These are phyloP conservation scores for Spilarctia lutea DNA, from an alignment of 2,888 invertebrate species.

Conservation along the genomic window DNA sequence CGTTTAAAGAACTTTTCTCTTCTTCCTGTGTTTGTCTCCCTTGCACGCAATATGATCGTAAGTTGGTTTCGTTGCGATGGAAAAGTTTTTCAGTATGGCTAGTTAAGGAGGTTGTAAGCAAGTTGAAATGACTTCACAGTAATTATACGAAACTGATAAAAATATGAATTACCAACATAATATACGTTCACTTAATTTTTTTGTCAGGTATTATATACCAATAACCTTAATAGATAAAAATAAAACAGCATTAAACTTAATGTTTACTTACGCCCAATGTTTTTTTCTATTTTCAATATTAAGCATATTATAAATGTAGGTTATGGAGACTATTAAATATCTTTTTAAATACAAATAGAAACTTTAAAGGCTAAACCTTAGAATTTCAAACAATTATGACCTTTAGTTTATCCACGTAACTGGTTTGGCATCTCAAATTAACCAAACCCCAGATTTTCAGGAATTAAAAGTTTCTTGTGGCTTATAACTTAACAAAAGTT, in stretches of 20 bases:
- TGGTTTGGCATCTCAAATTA: too few species aligned
- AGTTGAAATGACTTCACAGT: not conserved
- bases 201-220: too few species aligned
- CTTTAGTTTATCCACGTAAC: too few species aligned
- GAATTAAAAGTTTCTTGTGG: not conserved
- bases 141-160: too few species aligned
- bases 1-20: slow-evolving; percentile 59
- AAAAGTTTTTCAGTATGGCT: slow-evolving; percentile 71
- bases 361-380: too few species aligned
- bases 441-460: not conserved
- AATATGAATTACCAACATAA: not conserved
- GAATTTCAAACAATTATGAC: too few species aligned
- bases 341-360: too few species aligned
- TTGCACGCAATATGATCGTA: slow-evolving; percentile 56
- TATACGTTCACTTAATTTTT: not conserved
- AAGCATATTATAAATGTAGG: not conserved
- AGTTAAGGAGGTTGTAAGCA: slow-evolving; percentile 55
- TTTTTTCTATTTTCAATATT: too few species aligned
- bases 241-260: too few species aligned
- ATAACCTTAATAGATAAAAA: too few species aligned
- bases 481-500: not conserved
- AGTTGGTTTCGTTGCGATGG: slow-evolving; percentile 63
- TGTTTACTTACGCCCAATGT: too few species aligned
- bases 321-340: not conserved
- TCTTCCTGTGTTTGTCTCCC: slow-evolving; percentile 74